Conservation (phyloP, 53 echinoderm and acorn worm species). For the Hippasteria phrygiana region DNA sequence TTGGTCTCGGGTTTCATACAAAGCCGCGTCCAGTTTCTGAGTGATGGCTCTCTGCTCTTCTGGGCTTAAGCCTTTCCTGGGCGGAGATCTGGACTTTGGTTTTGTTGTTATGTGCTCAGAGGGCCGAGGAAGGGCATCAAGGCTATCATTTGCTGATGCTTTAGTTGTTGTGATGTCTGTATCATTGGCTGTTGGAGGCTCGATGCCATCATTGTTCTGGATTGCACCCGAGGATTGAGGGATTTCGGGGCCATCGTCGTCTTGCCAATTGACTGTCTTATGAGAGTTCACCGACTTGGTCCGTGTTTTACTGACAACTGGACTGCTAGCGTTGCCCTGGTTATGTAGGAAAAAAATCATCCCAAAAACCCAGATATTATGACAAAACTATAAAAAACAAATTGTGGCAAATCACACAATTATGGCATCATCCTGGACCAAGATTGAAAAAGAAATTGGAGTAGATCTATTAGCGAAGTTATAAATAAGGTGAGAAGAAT, state of each 20-base stretch:
- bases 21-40: conserved; percentile 45
- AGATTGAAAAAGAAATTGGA: too few relatives aligned
- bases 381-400: neutral
- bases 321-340: conserved; percentile 18
- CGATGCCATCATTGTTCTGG: neutral
- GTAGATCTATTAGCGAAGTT: too few relatives aligned
- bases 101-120: neutral
- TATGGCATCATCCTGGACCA: too few relatives aligned
- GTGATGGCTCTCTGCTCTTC: conserved; percentile 45
- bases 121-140: neutral
- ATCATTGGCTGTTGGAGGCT: neutral
- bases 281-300: neutral
- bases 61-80: conserved; percentile 20
- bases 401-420: too few relatives aligned
- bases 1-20: conserved; percentile 17
- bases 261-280: neutral
- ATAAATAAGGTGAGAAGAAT: too few relatives aligned
- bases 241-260: neutral
- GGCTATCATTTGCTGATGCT: neutral
- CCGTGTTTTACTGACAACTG: neutral
- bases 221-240: neutral
- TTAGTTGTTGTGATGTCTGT: neutral
- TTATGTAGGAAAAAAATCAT: neutral
- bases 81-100: conserved; percentile 10
- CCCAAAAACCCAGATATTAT: neutral